These are phyloP conservation scores for Pardalotus punctatus DNA, from an alignment of 2,113 vertebrate genomes.

Conservation along the genomic window DNA sequence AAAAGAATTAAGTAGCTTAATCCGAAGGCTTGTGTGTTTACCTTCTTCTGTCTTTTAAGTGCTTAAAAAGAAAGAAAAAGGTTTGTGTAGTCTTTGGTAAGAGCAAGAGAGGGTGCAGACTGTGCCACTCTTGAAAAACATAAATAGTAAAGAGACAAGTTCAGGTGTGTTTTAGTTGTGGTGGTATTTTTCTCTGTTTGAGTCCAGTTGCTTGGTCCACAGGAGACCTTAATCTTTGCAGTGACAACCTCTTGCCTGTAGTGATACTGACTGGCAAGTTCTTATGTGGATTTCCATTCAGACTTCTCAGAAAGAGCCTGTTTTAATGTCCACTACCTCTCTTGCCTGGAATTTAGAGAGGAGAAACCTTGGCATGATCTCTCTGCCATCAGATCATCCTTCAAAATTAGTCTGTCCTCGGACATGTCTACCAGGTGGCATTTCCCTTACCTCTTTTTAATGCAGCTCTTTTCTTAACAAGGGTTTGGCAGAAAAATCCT, in stretches of 20 bases:
- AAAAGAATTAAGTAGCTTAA: not conserved
- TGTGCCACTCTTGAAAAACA: not conserved
- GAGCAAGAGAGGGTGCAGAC: not conserved
- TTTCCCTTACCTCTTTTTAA: not conserved
- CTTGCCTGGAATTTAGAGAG: not conserved
- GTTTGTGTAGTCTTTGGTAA: not conserved
- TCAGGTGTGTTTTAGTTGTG: not conserved
- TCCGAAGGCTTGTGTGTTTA: not conserved
- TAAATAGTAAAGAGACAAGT: conserved; percentile 51
- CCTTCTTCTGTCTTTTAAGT: not conserved
- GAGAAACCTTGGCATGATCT: not conserved
- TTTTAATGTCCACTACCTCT: not conserved
- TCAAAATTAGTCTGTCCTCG: not conserved
- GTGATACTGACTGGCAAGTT: not conserved
- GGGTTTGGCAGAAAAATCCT: not conserved
- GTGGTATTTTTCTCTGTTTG: not conserved
- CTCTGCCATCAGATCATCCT: not conserved
- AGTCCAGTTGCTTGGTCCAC: not conserved
- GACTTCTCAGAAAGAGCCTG: not conserved
- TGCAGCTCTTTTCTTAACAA: not conserved
- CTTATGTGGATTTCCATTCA: not conserved
- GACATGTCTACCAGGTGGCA: not conserved
- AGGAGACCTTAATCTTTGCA: not conserved
- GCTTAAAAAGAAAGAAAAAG: not conserved
- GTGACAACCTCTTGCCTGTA: not conserved